Evolutionary conservation across 2,113 vertebrate genomes (phyloP), one percentile per base, ranked within the genome.

Genomic region (Eulemur macaco): DNA sequence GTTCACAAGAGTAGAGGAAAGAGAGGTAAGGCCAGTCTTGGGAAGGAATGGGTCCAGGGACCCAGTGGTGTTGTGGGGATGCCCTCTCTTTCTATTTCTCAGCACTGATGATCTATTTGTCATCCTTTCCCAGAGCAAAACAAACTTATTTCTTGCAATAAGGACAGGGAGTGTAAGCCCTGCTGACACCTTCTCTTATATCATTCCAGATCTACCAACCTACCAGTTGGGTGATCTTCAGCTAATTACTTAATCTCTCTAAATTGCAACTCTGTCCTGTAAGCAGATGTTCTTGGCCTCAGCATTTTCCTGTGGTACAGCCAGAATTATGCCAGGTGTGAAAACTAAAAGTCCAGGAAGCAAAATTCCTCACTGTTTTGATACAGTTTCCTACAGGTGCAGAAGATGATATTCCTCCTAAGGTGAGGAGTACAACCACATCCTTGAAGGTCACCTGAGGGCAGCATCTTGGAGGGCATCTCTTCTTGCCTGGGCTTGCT

Each of bases 51-150:
- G 7, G 39, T 54, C 39, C 50, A 58, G 25, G 64, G 18, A 50
- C 23, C 37, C 47, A 31, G 0, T 3, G 11, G 17, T 60, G 1
- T 68, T n/a, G 1, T 34, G 60, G 54, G 17, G 6, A 34, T 47
- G 20, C 10, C 21, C 42, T 23, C 37, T 76, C 52, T 63, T 93
- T 68, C 27, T 12, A 23, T 74, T 68, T 95, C 60, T 90, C 7
- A 21, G 63, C 21, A 27, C 52, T 50, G 5, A 60, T 52, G 54
- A 45, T 58, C 42, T 56, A 2, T 45, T 74, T 54, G 37, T 17
- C 27, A 6, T 83, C 58, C 25, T 83, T 66, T 69, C 37, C n/a
- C 50, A 68, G 15, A 77, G 34, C 15, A 80, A 95, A 91, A 80
- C 31, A 54, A 80, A 54, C n/a, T 76, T 81, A 82, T 54, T 42